These are phyloP conservation scores for Metacarcinus magister DNA, from an alignment of 2,888 invertebrate genomes.

Conservation along the genomic window DNA sequence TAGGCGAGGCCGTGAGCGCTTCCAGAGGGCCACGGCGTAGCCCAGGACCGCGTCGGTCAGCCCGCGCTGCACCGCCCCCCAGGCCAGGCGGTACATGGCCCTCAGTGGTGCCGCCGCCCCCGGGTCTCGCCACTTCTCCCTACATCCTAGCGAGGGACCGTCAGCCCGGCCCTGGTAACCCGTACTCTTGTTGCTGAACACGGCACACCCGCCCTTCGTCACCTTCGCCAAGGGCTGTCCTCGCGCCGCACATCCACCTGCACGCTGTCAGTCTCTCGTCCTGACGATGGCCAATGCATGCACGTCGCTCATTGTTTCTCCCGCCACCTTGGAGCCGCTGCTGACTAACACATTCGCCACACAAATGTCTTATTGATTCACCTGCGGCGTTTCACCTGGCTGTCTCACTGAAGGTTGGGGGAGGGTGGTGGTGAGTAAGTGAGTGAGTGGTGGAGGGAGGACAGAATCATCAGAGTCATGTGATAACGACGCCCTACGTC, in stretches of 20 bases:
- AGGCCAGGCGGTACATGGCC: conserved; percentile 75
- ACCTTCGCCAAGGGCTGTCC: background rate
- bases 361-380: conserved; percentile 39
- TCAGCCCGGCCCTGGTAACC: background rate
- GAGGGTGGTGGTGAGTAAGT: background rate
- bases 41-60: conserved; percentile 69
- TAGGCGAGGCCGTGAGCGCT: conserved; percentile 69
- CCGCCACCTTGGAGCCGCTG: conserved; percentile 22
- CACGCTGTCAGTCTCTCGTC: conserved; percentile 1
- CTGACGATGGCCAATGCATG: background rate
- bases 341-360: background rate
- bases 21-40: conserved; percentile 72
- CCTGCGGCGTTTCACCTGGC: background rate
- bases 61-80: conserved; percentile 74
- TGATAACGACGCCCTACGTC: background rate
- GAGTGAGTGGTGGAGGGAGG: background rate
- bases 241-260: background rate
- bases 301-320: background rate
- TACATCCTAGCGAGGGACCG: background rate
- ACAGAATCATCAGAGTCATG: background rate
- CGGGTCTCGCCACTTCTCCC: background rate
- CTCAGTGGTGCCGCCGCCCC: conserved; percentile 47
- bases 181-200: background rate
- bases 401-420: background rate
- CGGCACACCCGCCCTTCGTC: background rate